Evolutionary conservation across 2,888 invertebrate genomes (phyloP).

Genomic region (Stenolophus ochropezus): DNA sequence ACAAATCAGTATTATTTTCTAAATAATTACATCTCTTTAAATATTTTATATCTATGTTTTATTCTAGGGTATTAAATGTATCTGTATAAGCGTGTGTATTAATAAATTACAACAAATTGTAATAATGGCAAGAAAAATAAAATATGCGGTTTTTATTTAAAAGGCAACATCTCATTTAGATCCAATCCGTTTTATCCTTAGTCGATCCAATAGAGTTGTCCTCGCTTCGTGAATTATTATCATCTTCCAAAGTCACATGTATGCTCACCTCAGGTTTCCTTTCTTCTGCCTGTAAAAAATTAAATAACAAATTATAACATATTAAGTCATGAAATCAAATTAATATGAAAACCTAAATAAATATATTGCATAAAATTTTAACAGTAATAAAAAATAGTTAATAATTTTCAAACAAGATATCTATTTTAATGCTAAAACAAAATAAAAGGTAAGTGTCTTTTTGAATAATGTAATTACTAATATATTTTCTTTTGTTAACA

Average conservation of each 20-base stretch:
- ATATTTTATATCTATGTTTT: slow-evolving; percentile 48
- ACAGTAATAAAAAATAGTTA: no score
- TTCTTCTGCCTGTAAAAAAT: slow-evolving; percentile 11
- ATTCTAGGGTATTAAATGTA: slow-evolving; percentile 43
- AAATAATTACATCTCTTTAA: slow-evolving; percentile 45
- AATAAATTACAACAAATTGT: slow-evolving; percentile 55
- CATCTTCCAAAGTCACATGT: slow-evolving; percentile 65
- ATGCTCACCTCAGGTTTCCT: not conserved
- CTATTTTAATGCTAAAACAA: no score
- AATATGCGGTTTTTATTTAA: slow-evolving; percentile 57
- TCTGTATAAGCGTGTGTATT: slow-evolving; percentile 41
- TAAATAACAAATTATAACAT: not conserved
- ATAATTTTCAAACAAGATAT: no score
- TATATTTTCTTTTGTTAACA: no score
- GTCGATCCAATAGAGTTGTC: slow-evolving; percentile 85
- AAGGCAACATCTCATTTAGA: slow-evolving; percentile 71
- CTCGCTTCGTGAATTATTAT: slow-evolving; percentile 46
- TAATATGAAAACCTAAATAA: no score
- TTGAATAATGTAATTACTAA: no score
- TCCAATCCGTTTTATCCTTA: slow-evolving; percentile 84
- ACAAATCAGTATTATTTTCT: slow-evolving; percentile 60
- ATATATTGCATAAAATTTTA: no score
- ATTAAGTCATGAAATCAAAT: not conserved
- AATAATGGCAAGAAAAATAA: slow-evolving; percentile 59
- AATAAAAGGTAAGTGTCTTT: no score